Conservation (phyloP, 1,140 invertebrate species). For the Gryon sp. region DNA sequence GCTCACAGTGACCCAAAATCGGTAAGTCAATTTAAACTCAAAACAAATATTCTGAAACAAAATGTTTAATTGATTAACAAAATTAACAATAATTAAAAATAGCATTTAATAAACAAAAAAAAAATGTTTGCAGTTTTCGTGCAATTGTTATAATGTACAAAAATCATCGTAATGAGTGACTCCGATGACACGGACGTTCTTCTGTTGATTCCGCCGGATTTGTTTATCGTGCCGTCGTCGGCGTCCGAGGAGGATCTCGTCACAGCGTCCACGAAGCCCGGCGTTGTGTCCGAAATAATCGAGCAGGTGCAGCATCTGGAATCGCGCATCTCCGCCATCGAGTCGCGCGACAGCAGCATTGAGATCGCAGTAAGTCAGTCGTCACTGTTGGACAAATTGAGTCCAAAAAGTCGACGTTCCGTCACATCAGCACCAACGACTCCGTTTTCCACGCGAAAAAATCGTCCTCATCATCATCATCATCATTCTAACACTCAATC, state of each 20-base stretch:
- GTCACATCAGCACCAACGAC: constrained; percentile 71
- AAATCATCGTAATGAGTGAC: constrained; percentile 84
- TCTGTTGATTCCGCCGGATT: constrained; percentile 87
- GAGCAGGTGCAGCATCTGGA: constrained; percentile 82
- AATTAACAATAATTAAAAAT: not conserved
- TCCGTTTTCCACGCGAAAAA: constrained; percentile 59
- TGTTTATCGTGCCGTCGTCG: constrained; percentile 82
- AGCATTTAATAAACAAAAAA: not conserved
- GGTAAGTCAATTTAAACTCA: too few relatives aligned
- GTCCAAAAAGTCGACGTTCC: constrained; percentile 60
- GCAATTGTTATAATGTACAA: constrained; percentile 12
- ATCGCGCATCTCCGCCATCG: constrained; percentile 80
- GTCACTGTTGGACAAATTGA: not conserved
- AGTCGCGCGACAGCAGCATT: constrained; percentile 72
- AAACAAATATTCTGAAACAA: too few relatives aligned
- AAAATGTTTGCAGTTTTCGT: not conserved
- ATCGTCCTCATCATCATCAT: not conserved
- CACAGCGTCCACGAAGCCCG: constrained; percentile 72
- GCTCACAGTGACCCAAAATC: too few relatives aligned
- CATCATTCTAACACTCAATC: constrained; percentile 46
- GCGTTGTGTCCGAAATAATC: constrained; percentile 83
- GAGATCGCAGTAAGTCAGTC: constrained; percentile 68
- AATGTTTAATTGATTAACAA: too few relatives aligned
- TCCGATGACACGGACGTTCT: constrained; percentile 90
- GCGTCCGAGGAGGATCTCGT: constrained; percentile 79